Evolutionary conservation across 1,140 invertebrate genomes (phyloP).

Genomic region (Bombus balteatus): DNA sequence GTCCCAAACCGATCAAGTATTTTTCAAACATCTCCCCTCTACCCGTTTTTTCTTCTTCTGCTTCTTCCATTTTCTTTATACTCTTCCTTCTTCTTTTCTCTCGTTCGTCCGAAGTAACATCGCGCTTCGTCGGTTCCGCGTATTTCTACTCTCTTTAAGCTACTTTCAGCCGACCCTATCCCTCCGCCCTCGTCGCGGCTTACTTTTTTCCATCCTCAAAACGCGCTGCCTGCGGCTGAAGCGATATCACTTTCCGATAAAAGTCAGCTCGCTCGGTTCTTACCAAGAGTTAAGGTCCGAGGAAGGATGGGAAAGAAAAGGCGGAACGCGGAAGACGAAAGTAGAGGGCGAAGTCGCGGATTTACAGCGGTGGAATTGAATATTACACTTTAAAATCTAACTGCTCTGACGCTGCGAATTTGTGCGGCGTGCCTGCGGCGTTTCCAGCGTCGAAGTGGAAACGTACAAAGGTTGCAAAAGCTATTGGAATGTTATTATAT

Average conservation of each 20-base stretch:
- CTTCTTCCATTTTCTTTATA: not conserved
- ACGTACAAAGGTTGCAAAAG: too few relatives aligned
- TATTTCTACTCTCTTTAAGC: slow-evolving; percentile 34
- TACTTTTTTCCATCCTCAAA: slow-evolving; percentile 44
- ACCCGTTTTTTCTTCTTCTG: not conserved
- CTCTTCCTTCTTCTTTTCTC: not conserved
- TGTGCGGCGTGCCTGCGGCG: too few relatives aligned
- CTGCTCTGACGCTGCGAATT: too few relatives aligned
- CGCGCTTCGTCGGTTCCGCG: not conserved
- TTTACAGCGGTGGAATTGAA: not conserved
- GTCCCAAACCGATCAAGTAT: slow-evolving; percentile 43
- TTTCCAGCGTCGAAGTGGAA: too few relatives aligned
- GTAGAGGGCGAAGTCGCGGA: not conserved
- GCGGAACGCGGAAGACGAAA: slow-evolving; percentile 7
- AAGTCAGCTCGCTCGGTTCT: slow-evolving; percentile 50
- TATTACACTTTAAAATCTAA: not conserved
- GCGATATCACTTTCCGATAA: slow-evolving; percentile 70
- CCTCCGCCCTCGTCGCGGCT: not conserved
- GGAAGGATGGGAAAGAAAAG: not conserved
- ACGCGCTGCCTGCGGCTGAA: slow-evolving; percentile 52
- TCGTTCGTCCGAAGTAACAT: not conserved
- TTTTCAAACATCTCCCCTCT: slow-evolving; percentile 38
- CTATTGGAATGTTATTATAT: too few relatives aligned
- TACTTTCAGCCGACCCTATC: not conserved
- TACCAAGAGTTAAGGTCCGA: slow-evolving; percentile 45